Evolutionary conservation across 1,140 invertebrate species (phyloP), one percentile per base, ranked within the genome.

Genomic region (Caerostris extrusa): DNA sequence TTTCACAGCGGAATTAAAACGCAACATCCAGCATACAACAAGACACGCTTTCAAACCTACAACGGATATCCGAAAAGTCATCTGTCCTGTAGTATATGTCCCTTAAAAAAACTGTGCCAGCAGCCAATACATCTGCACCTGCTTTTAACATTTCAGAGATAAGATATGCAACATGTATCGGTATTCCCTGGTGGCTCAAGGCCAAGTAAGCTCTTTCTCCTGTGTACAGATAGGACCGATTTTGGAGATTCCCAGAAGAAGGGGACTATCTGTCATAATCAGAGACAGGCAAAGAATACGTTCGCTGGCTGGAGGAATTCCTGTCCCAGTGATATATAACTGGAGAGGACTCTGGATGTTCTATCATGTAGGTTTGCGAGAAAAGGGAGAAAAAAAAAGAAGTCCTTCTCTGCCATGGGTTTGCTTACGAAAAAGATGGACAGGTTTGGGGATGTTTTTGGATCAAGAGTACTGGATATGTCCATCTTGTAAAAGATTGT

Each of bases 141-240:
- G 71, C 71, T 77, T 77, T 77, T 77, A 77, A 60, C 60, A 53
- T 64, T n/a, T 64, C 58, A 19, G 12, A 60, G 85, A 87, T 87
- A 87, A 87, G 85, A 87, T 87, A 87, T 53, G 85, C 85, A 87
- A 87, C 85, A 87, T 87, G 85, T 87, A 87, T 87, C 34, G 85
- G 85, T 87, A 87, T 60, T 87, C 71, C 71, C 10, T 77, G n/a
- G n/a, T 87, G 85, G 85, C 85, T 4, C 57, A 61, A 64, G 85
- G 85, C 85, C 85, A 87, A 87, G 57, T 17, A 57, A 17, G 14
- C 82, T 58, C 53, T 57, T 58, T 57, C 55, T 55, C 14, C 55
- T 77, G 34, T 77, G 71, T 77, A 50, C 71, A 77, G 71, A 77
- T 77, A 53, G 7, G 34, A 53, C 10, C 71, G 71, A 77, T 77